Percentiles rank a stretch among this genome's conserved stretches.
Conservation (phyloP, 1,140 invertebrate genomes). For the Wasmannia auropunctata region DNA sequence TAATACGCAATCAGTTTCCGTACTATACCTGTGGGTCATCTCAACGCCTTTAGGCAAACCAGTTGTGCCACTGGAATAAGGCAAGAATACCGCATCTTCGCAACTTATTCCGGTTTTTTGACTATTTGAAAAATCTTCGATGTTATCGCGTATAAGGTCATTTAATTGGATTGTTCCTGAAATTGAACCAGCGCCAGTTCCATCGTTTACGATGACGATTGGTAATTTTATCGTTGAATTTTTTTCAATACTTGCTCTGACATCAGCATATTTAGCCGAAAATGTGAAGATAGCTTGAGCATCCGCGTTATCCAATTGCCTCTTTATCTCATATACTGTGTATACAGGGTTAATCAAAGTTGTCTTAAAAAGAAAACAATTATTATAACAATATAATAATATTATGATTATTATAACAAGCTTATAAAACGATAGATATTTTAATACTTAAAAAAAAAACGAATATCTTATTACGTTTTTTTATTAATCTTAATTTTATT, state of each 20-base stretch:
- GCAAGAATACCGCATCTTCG: constrained; percentile 86
- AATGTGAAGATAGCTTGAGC: constrained; percentile 89
- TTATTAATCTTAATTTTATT: neutral
- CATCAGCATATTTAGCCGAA: constrained; percentile 83
- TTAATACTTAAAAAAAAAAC: neutral
- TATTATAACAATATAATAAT: too few relatives aligned
- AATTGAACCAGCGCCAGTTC: constrained; percentile 81
- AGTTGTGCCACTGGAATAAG: constrained; percentile 95
- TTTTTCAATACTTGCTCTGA: constrained; percentile 82
- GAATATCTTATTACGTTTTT: neutral
- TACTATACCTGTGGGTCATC: constrained; percentile 89
- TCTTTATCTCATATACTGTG: constrained; percentile 88
- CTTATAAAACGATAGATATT: neutral
- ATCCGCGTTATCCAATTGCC: constrained; percentile 88
- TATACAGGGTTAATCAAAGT: constrained; percentile 63
- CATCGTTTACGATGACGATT: constrained; percentile 84
- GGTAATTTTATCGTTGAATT: constrained; percentile 84
- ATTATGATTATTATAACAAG: neutral
- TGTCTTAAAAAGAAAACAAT: constrained; percentile 51
- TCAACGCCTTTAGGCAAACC: constrained; percentile 95
- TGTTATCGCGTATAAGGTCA: constrained; percentile 53
- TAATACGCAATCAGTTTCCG: neutral
- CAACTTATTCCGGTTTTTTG: constrained; percentile 78
- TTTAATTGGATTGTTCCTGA: constrained; percentile 86
- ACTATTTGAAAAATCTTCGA: constrained; percentile 77